Base-by-base conservation (phyloP, 2,797 vertebrate species). In the Percopsis omiscomaycus region DNA sequence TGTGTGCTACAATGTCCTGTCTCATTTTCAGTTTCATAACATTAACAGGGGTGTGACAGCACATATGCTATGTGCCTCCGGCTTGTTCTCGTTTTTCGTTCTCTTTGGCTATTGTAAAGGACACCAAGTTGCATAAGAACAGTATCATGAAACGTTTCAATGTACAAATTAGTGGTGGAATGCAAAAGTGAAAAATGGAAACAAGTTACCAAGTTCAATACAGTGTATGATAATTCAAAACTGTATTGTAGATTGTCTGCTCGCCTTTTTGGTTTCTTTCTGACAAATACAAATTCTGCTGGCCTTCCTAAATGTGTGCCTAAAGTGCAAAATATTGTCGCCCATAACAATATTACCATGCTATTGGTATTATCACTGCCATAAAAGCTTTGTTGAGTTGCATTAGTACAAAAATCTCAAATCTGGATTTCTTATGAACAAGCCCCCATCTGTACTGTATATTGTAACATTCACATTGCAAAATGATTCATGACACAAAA, bases 1-100 rank as follows among this genome's bases (percentile, higher is more conserved):
- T 30, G 59, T 62, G 57, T 71, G 66, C 78, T 78, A 78, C 75
- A 69, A 66, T 63, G 76, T 75, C 68, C 68, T 27, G 70, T 74
- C 79, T 71, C 79, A 77, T 86, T 82, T 85, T 67, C 54, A 51
- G 68, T 68, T 68, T 79, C 57, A 50, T 58, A 68, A 75, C 73
- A 69, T 47, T 71, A 68, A 52, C 1, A 16, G 22, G 53, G 61
- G 64, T 52, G 51, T 44, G 52, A 60, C 37, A 50, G 56, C 47
- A 68, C 6, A n/a, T 37, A 54, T 59, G 11, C 44, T 51, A 37
- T 66, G 42, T 29, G 52, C 54, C 14, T 52, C 63, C 1, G 10
- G 13, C 4, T 14, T 46, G 12, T 44, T 27, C 22, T 12, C 27
- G 11, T 28, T 29, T 52, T 52, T 10, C 16, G 50, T 22, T 9